phyloP scores from a whole-genome alignment of 2,888 invertebrate genomes.

The Megalurothrips usitatus region DNA sequence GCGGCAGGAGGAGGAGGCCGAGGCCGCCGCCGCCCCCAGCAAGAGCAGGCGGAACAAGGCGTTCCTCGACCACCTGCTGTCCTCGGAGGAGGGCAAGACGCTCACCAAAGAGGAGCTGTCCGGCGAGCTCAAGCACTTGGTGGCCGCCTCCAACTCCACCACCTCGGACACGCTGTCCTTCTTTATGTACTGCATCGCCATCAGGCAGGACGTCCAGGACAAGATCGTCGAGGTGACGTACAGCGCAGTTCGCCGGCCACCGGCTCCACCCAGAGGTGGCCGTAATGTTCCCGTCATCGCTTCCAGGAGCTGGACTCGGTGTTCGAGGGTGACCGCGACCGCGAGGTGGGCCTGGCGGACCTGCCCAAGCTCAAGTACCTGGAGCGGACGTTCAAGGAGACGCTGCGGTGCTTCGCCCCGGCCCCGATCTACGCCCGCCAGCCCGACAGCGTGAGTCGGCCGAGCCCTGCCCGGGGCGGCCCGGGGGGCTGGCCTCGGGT shows the following conservation, averaged over 20 bases:
- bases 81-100: constrained; percentile 2
- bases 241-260: neutral
- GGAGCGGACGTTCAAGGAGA: constrained; percentile 5
- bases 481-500: neutral
- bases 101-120: constrained; percentile 8
- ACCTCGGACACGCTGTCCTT: constrained; percentile 1
- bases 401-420: constrained; percentile 1
- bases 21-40: neutral
- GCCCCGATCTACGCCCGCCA: constrained; percentile 1
- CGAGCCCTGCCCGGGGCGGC: neutral
- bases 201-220: constrained; percentile 12
- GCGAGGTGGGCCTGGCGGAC: neutral
- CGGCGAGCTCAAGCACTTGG: constrained; percentile 4
- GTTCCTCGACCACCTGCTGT: constrained; percentile 1
- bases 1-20: neutral
- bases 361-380: constrained; percentile 13
- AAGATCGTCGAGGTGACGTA: neutral
- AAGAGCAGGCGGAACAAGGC: neutral
- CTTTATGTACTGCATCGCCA: constrained; percentile 11
- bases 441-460: neutral
- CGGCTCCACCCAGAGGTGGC: neutral
- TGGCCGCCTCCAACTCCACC: constrained; percentile 23
- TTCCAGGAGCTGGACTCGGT: constrained; percentile 4
- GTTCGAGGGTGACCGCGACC: neutral
- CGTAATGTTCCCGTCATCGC: neutral